A percentile compares a stretch with the other conserved stretches of the same genome.
phyloP scores from a whole-genome alignment of 2,888 invertebrate species.

The Agriopis marginaria region DNA sequence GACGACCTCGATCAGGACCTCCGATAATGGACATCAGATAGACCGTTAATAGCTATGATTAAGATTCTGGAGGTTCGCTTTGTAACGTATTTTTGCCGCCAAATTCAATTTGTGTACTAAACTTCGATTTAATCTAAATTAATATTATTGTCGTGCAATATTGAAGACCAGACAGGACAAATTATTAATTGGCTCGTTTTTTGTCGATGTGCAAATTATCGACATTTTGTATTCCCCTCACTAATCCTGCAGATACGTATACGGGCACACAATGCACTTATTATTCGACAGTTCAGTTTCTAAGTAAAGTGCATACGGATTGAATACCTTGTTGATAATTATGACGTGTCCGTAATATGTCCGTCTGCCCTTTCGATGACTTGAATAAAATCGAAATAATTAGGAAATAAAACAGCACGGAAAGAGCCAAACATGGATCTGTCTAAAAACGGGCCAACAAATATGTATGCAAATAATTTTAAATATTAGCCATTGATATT shows the following conservation, averaged over 20 bases:
- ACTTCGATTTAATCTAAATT: constrained; percentile 3
- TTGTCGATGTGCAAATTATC: constrained; percentile 68
- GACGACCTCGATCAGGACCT: constrained; percentile 80
- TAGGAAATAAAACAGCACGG: constrained; percentile 41
- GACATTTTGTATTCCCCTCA: constrained; percentile 82
- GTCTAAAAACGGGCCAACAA: constrained; percentile 17
- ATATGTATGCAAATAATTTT: constrained; percentile 10
- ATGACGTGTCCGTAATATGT: constrained; percentile 77
- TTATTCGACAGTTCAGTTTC: constrained; percentile 84
- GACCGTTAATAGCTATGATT: constrained; percentile 71
- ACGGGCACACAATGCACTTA: constrained; percentile 84
- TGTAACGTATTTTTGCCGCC: constrained; percentile 3
- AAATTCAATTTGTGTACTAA: constrained; percentile 1
- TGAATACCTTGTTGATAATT: constrained; percentile 70
- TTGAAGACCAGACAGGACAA: constrained; percentile 31
- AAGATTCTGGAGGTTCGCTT: constrained; percentile 47
- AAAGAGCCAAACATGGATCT: constrained; percentile 29
- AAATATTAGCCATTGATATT: constrained; percentile 3
- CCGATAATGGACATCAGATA: constrained; percentile 71
- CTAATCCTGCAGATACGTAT: constrained; percentile 80
- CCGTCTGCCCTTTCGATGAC: constrained; percentile 78
- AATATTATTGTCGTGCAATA: constrained; percentile 3
- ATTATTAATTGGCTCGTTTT: constrained; percentile 44
- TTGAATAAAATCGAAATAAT: constrained; percentile 56
- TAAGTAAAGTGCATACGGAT: constrained; percentile 83